These are phyloP conservation scores for Dasyurus viverrinus DNA, from an alignment of 2,113 vertebrate species.

Conservation along the genomic window DNA sequence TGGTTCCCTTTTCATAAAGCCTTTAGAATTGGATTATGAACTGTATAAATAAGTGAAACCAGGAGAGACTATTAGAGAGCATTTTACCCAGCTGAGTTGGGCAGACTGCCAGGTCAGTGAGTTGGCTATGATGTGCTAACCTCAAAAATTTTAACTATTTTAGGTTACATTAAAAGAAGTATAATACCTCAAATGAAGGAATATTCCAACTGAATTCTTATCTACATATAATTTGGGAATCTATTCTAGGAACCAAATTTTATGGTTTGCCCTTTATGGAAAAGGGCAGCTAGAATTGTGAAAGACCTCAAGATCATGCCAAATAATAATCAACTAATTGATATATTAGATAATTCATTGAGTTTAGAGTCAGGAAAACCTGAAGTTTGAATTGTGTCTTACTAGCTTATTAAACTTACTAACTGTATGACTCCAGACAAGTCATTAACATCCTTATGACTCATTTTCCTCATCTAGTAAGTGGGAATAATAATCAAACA, in stretches of 20 bases:
- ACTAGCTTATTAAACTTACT: background rate
- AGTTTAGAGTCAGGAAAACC: background rate
- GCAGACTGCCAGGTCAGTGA: background rate
- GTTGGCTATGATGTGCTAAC: background rate
- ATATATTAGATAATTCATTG: background rate
- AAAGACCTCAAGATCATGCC: background rate
- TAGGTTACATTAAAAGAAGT: background rate
- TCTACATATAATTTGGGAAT: background rate
- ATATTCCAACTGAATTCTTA: background rate
- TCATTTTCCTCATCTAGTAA: background rate
- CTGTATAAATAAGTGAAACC: background rate
- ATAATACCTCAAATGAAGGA: background rate
- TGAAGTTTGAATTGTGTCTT: background rate
- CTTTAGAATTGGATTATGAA: background rate
- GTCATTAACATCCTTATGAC: background rate
- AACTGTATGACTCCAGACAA: background rate
- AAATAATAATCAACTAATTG: background rate
- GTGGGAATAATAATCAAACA: background rate
- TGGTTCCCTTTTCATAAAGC: background rate
- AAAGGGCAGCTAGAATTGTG: background rate
- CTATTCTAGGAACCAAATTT: background rate
- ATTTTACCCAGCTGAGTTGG: background rate
- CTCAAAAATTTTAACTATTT: background rate
- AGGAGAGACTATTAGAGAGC: background rate
- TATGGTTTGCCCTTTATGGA: too few relatives aligned